These are phyloP conservation scores for Cacatua alba DNA, from an alignment of 2,113 vertebrate genomes.

Conservation along the genomic window DNA sequence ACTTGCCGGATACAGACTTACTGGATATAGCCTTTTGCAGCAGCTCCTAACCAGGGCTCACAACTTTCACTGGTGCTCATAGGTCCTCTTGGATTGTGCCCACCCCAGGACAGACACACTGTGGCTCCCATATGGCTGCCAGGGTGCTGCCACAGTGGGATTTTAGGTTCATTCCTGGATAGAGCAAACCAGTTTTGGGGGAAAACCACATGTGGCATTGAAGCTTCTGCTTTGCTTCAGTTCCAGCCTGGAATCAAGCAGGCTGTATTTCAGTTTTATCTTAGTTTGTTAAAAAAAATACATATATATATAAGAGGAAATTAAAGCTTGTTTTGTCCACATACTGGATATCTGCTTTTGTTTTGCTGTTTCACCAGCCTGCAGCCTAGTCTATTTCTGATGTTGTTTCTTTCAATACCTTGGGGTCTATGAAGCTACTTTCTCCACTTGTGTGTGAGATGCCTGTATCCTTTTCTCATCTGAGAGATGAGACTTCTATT, in stretches of 20 bases:
- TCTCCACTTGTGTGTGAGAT: fast-evolving
- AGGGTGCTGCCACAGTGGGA: not conserved
- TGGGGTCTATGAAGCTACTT: not conserved
- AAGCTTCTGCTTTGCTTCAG: not conserved
- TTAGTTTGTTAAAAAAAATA: not conserved
- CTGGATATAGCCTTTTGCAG: not conserved
- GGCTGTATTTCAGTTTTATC: not conserved
- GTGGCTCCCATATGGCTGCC: fast-evolving
- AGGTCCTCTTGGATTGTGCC: not conserved
- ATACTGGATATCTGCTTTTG: not conserved
- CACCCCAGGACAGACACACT: fast-evolving
- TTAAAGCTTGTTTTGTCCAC: not conserved
- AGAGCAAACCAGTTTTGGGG: not conserved
- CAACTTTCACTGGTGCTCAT: not conserved
- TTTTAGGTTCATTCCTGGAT: not conserved
- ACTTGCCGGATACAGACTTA: not conserved
- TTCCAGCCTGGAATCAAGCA: not conserved
- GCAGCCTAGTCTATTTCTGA: not conserved
- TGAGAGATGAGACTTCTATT: not conserved
- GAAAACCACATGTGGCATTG: not conserved
- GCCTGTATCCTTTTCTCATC: not conserved
- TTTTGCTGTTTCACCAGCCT: not conserved
- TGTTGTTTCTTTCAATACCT: not conserved
- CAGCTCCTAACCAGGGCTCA: not conserved
- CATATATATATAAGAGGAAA: not conserved